Evolutionary conservation across 2,113 vertebrate species (phyloP).

Genomic region (Chionis minor): DNA sequence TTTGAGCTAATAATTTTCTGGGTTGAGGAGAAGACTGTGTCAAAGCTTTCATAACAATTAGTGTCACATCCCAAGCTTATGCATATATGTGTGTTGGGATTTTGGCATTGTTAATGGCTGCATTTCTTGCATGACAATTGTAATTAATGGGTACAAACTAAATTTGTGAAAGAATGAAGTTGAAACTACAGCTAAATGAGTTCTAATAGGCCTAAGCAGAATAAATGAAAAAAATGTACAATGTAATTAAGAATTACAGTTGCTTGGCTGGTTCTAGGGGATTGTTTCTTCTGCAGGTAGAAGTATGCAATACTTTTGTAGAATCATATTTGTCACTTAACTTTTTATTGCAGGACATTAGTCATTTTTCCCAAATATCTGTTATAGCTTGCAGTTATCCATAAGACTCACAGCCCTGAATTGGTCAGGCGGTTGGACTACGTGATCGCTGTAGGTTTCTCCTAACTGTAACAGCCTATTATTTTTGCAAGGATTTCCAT

Average conservation of each 20-base stretch:
- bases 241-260: constrained; percentile 55
- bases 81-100: not conserved
- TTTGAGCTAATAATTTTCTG: constrained; percentile 26
- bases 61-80: not conserved
- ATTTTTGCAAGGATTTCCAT: not conserved
- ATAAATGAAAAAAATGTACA: constrained; percentile 21
- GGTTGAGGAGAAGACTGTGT: not conserved
- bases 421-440: not conserved
- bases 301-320: not conserved
- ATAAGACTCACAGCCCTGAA: not conserved
- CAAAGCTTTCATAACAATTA: constrained; percentile 22
- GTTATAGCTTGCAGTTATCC: not conserved
- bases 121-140: not conserved
- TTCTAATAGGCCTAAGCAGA: constrained; percentile 33
- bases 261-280: constrained; percentile 29
- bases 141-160: constrained; percentile 42
- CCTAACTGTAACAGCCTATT: not conserved
- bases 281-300: constrained; percentile 29
- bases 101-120: constrained; percentile 22
- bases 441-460: not conserved
- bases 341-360: not conserved
- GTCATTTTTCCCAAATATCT: not conserved
- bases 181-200: constrained; percentile 45
- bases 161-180: constrained; percentile 9
- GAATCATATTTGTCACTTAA: not conserved